Evolutionary conservation across 1,140 invertebrate species (phyloP), one percentile per base, ranked within the genome.

Genomic region (Carcinoscorpius rotundicauda): DNA sequence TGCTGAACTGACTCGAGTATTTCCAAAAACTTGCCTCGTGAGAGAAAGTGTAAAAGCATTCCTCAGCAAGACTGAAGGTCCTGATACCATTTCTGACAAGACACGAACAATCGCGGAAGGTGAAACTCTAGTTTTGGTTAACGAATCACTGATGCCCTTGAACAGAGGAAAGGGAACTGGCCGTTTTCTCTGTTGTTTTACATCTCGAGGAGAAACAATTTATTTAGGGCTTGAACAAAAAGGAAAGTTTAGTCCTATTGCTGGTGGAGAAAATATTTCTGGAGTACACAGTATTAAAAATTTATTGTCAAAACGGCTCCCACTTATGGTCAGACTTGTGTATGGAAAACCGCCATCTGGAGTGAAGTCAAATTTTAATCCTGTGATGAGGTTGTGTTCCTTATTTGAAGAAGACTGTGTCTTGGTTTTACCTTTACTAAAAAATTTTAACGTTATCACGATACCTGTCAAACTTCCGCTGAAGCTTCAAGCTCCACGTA

Each of bases 201-300:
- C 94, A 75, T 82, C 83, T 8, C 87, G 86, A 73, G 89, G 90
- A 49, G 89, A 93, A 73, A 87, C 83, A 71, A 81, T 96, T 4
- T 84, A 90, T 70, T 78, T 96, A 62, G 85, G 85, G 59, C 81
- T 91, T 73, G 91, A 95, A 69, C 87, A 91, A 75, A 84, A 88
- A 73, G 91, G 89, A 5, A 86, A 89, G 72, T 96, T 96, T 78
- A 94, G 90, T 70, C 87, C 88, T 3, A 80, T 96, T 49, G 92
- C 92, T 51, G 85, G 88, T 72, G 89, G 91, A 76, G 89, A 92
- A 71, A 93, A 92, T 77, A 93, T 96, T 67, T 89, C 89, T 73
- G 92, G 92, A 4, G 91, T 94, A 9, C 91, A 93, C 76, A 88
- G 70, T 55, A 77, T 80, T 52, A 85, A 87, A 72, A 92, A 91